phyloP scores from a whole-genome alignment of 2,113 vertebrate genomes.

The Diphyllodes magnificus region DNA sequence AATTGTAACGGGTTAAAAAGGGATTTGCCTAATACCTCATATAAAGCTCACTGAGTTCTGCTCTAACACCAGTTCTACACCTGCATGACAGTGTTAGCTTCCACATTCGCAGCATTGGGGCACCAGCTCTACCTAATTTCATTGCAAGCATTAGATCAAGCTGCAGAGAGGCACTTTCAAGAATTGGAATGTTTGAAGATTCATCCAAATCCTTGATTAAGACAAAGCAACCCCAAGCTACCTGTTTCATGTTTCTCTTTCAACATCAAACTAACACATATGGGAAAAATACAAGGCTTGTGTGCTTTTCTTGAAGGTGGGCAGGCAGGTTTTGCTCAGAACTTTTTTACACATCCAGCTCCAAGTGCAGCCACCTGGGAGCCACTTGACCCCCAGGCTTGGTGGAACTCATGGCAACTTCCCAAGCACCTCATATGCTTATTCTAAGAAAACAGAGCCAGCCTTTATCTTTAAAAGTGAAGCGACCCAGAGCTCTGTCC shows the following conservation, averaged over 20 bases:
- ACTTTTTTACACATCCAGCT: not conserved
- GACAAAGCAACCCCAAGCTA: not conserved
- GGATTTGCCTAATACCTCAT: not conserved
- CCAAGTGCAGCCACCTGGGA: not conserved
- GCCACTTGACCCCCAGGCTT: not conserved
- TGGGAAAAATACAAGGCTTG: not conserved
- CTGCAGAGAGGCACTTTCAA: not conserved
- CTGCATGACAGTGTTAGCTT: accelerated
- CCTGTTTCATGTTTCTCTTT: not conserved
- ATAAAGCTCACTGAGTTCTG: not conserved
- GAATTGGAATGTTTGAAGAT: not conserved
- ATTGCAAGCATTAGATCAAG: not conserved
- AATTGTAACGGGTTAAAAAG: not conserved
- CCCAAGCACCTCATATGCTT: not conserved
- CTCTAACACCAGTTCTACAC: not conserved
- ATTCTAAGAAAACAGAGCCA: not conserved
- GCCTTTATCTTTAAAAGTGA: constrained; percentile 3
- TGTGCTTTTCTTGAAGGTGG: not conserved
- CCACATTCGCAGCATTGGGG: not conserved
- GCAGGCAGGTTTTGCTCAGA: not conserved
- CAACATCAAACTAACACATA: not conserved
- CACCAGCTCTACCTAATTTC: not conserved
- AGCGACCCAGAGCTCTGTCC: not conserved
- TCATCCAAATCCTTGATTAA: not conserved
- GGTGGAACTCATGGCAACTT: not conserved